These are phyloP conservation scores for Escarpia spicata DNA, from an alignment of 2,888 invertebrate genomes.

Conservation along the genomic window DNA sequence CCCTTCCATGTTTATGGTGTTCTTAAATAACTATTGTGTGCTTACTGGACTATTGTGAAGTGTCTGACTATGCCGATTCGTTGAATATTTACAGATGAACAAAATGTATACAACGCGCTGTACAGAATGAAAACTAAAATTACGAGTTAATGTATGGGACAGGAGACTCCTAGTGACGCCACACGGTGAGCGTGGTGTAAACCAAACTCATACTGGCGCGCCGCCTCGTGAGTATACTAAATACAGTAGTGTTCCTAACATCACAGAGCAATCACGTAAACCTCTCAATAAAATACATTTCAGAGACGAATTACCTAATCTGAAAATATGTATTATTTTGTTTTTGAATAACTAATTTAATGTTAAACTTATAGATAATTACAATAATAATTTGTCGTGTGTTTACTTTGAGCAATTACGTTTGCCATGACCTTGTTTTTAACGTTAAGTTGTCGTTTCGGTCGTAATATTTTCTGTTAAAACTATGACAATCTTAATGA, in stretches of 20 bases:
- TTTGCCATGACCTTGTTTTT: background rate
- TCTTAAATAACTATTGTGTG: too few species aligned
- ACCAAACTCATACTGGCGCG: background rate
- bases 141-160: too few species aligned
- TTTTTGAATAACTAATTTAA: background rate
- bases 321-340: background rate
- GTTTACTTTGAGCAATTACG: constrained; percentile 7
- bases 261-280: background rate
- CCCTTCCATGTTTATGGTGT: too few species aligned
- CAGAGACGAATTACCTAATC: background rate
- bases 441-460: background rate
- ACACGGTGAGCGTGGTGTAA: background rate
- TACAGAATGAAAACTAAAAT: too few species aligned
- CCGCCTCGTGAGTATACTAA: background rate
- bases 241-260: background rate
- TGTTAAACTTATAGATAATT: background rate
- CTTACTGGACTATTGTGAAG: too few species aligned
- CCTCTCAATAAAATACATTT: background rate
- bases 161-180: background rate
- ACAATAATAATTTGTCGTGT: background rate
- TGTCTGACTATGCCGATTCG: too few species aligned
- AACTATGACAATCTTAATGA: background rate
- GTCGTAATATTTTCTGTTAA: background rate
- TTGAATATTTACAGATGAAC: too few species aligned
- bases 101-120: too few species aligned